Base-by-base conservation (phyloP, 2,113 vertebrate genomes). In the Vombatus ursinus region DNA sequence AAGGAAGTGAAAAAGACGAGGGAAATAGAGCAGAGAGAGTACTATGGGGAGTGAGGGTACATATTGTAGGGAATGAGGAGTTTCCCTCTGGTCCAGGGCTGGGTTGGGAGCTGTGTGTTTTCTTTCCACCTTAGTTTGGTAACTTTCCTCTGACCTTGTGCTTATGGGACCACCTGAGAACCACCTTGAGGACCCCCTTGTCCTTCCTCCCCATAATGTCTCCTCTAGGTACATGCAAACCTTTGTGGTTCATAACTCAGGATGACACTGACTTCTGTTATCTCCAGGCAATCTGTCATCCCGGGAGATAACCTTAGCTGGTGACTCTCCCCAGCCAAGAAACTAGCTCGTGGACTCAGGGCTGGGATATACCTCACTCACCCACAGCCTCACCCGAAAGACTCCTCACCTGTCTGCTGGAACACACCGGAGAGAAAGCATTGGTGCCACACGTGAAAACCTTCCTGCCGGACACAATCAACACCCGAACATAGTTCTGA, bases 391-490 rank as follows among this genome's bases (percentile, higher is more conserved):
- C 8, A 28, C 31, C 50, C 22, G 3, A 7, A 68, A 96, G 5
- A 28, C 16, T n/a, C 25, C 97, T 93, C 98, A 99, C 99, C 99
- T 99, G 99, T 98, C 99, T 98, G 96, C 98, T 99, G 91, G 99
- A 99, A 97, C 99, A 99, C 37, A 99, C 98, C 0, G 99, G 99
- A 47, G 99, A 99, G 96, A 99, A 99, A 91, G 99, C 99, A 44
- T 99, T 99, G 96, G 99, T 99, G 90, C 99, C 99, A 23, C 99
- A 99, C 96, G 99, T 99, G 98, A 99, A 99, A 96, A 99, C 99
- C 97, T 99, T 99, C 50, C 99, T 99, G 98, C 99, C 99, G 91
- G 99, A 98, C 96, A 99, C 99, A 95, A 99, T 99, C 97, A 99
- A 98, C 91, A 99, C 99, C 5, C 99, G 98, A 92, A 99, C 99